These are phyloP conservation scores for Agrotis clavis DNA, from an alignment of 2,888 invertebrate genomes.

Conservation along the genomic window DNA sequence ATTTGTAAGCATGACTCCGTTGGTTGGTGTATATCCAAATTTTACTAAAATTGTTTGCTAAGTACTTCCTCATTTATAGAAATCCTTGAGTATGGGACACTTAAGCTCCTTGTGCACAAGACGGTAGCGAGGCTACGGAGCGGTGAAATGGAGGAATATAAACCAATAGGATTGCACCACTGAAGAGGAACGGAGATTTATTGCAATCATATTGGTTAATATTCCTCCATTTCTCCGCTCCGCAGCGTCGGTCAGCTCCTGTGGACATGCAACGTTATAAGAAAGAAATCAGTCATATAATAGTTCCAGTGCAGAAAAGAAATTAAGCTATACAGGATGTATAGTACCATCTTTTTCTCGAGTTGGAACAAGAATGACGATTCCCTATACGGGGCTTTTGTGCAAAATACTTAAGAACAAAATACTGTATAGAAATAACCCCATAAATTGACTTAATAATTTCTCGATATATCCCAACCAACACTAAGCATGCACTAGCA, in stretches of 20 bases:
- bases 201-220: too few species aligned
- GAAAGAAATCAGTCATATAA: neutral
- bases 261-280: neutral
- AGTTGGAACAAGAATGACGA: neutral
- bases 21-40: conserved; percentile 73
- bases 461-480: conserved; percentile 60
- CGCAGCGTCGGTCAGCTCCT: too few species aligned
- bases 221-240: too few species aligned
- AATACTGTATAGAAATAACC: neutral
- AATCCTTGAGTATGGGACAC: neutral
- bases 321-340: neutral
- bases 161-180: too few species aligned
- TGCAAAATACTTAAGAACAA: too few species aligned
- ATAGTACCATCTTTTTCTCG: neutral
- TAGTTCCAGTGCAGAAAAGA: neutral
- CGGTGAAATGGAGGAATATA: too few species aligned
- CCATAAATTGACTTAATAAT: neutral
- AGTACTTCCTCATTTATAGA: neutral
- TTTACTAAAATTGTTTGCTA: neutral
- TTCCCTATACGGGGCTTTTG: neutral
- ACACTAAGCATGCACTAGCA: conserved; percentile 62
- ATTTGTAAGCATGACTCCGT: conserved; percentile 76
- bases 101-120: too few species aligned
- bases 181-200: too few species aligned
- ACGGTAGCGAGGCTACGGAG: too few species aligned